Percentiles rank a stretch among this genome's conserved stretches.
These are phyloP conservation scores for Macrocentrus cingulum DNA, from an alignment of 1,140 invertebrate genomes.

Conservation along the genomic window DNA sequence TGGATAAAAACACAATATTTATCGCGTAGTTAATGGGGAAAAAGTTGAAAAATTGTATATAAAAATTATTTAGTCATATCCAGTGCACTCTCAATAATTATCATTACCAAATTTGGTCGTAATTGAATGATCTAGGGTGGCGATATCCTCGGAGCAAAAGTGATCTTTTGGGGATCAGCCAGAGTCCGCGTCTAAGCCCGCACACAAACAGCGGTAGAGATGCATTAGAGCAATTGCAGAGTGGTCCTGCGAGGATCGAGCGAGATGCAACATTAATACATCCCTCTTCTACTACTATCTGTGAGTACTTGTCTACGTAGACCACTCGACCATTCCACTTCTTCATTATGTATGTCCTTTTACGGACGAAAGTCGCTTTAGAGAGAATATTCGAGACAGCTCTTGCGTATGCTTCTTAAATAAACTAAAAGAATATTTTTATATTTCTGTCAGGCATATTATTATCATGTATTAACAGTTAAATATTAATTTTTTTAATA, in stretches of 20 bases:
- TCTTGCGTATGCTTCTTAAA: neutral
- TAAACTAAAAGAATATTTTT: too few species aligned
- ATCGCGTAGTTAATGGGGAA: too few species aligned
- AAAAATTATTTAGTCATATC: too few species aligned
- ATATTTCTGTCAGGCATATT: too few species aligned
- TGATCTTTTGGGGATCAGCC: constrained; percentile 5
- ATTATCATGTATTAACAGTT: too few species aligned
- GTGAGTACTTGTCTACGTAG: constrained; percentile 39
- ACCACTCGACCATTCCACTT: constrained; percentile 39
- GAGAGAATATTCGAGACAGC: constrained; percentile 11
- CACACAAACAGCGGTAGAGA: constrained; percentile 35
- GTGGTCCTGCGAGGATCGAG: constrained; percentile 44
- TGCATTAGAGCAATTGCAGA: constrained; percentile 48
- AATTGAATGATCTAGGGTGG: constrained; percentile 6
- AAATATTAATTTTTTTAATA: too few species aligned
- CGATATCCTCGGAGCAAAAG: constrained; percentile 8
- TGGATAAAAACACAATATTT: too few species aligned
- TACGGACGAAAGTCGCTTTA: constrained; percentile 22
- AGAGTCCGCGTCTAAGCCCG: constrained; percentile 19
- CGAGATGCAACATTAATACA: constrained; percentile 48
- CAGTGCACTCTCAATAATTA: too few species aligned
- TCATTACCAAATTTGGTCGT: too few species aligned
- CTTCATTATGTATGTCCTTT: constrained; percentile 43
- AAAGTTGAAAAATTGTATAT: too few species aligned
- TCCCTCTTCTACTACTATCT: constrained; percentile 32